Percentiles rank a stretch among this genome's conserved stretches.
Evolutionary conservation across 23 tunicate genomes (phyloP).

Genomic region (Halocynthia aurantium): DNA sequence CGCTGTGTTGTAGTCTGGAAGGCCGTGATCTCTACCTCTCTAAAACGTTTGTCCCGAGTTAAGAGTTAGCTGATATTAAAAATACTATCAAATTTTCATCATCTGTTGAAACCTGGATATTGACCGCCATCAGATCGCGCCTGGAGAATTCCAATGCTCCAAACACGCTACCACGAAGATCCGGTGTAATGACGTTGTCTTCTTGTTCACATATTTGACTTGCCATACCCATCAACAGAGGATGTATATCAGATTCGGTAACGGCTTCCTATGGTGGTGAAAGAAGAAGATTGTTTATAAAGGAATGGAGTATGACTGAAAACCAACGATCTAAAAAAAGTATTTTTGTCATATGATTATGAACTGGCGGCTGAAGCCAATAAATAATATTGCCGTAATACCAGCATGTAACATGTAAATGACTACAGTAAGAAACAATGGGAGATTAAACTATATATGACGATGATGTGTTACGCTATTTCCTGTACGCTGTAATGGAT

Average conservation of each 20-base stretch:
- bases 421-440: no score
- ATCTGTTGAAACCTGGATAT: slow-evolving; percentile 53
- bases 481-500: no score
- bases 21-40: slow-evolving; percentile 92
- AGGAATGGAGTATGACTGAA: no score
- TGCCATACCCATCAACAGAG: slow-evolving; percentile 84
- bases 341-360: no score
- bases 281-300: no score
- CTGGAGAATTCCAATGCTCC: slow-evolving; percentile 66
- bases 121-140: slow-evolving; percentile 79
- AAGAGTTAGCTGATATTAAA: neutral
- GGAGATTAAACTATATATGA: no score
- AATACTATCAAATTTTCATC: neutral
- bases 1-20: slow-evolving; percentile 89
- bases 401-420: no score
- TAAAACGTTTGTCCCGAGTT: slow-evolving; percentile 3
- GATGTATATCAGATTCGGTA: slow-evolving; percentile 43
- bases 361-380: no score
- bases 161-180: slow-evolving; percentile 62
- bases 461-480: no score
- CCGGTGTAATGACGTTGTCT: slow-evolving; percentile 80
- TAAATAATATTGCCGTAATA: no score
- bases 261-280: slow-evolving; percentile 47
- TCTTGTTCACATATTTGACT: slow-evolving; percentile 74
- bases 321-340: no score